Percentiles rank a stretch among this genome's conserved stretches.
phyloP scores from a whole-genome alignment of 2,797 vertebrate species.

The Astyanax mexicanus region DNA sequence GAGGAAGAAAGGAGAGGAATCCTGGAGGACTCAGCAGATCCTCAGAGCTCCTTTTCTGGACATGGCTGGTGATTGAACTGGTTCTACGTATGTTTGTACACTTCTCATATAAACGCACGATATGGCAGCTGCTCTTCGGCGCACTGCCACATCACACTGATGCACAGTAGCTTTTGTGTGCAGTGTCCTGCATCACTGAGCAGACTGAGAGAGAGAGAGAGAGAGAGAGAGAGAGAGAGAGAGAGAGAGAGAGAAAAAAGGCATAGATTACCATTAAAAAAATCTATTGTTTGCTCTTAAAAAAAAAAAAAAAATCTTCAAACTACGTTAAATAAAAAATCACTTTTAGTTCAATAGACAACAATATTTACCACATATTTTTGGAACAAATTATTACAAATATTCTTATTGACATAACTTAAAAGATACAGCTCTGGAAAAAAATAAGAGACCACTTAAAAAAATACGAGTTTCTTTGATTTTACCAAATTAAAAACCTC shows the following conservation, averaged over 20 bases:
- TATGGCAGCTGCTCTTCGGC: constrained; percentile 49
- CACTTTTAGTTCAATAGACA: too few relatives aligned
- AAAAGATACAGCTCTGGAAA: too few relatives aligned
- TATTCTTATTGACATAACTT: too few relatives aligned
- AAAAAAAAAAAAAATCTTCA: too few relatives aligned
- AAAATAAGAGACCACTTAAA: too few relatives aligned
- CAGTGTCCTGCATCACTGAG: constrained; percentile 75
- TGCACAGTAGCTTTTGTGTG: constrained; percentile 75
- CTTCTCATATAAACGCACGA: constrained; percentile 39
- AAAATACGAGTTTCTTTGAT: too few relatives aligned
- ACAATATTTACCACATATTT: too few relatives aligned
- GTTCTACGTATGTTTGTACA: constrained; percentile 23
- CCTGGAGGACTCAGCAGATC: background rate
- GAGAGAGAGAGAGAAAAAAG: background rate
- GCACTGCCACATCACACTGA: constrained; percentile 44
- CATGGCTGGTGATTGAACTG: background rate
- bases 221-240: constrained; percentile 28
- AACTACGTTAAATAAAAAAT: too few relatives aligned
- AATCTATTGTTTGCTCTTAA: too few relatives aligned
- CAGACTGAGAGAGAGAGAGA: constrained; percentile 52
- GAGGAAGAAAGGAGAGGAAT: background rate
- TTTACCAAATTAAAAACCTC: too few relatives aligned
- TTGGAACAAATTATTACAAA: too few relatives aligned
- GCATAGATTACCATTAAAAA: too few relatives aligned
- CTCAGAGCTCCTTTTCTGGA: background rate